phyloP scores from a whole-genome alignment of 2,888 invertebrate genomes.

The Ophion ventricosus region DNA sequence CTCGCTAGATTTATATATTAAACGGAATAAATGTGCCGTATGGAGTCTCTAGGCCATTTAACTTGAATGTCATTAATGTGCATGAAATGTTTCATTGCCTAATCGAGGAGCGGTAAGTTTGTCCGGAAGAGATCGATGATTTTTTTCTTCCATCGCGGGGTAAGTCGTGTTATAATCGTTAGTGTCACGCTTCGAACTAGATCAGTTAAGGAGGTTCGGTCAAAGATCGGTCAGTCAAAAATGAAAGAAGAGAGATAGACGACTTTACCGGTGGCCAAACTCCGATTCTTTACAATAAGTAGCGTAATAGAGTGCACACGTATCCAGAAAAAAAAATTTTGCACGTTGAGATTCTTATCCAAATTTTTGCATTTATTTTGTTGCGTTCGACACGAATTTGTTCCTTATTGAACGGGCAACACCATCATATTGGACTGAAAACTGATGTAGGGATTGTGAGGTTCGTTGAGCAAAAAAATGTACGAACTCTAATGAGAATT shows the following conservation, averaged over 20 bases:
- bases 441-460: no score
- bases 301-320: no score
- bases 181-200: slow-evolving; percentile 21
- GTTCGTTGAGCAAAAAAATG: no score
- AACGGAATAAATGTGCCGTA: slow-evolving; percentile 53
- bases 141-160: slow-evolving; percentile 53
- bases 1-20: slow-evolving; percentile 38
- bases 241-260: not conserved
- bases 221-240: not conserved
- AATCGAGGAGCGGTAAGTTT: slow-evolving; percentile 68
- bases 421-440: no score
- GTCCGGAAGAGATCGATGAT: slow-evolving; percentile 46
- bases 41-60: slow-evolving; percentile 52
- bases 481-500: no score
- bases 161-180: slow-evolving; percentile 46
- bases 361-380: no score
- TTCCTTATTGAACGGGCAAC: no score
- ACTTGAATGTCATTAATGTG: slow-evolving; percentile 66
- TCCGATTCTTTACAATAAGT: no score
- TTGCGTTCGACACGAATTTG: no score
- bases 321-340: no score
- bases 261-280: no score
- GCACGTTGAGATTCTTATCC: no score
- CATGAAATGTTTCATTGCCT: slow-evolving; percentile 68
- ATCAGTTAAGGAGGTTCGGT: slow-evolving; percentile 22